Percentiles rank a stretch among this genome's conserved stretches.
phyloP scores from a whole-genome alignment of 2,113 vertebrate genomes.

The Peromyscus maniculatus region DNA sequence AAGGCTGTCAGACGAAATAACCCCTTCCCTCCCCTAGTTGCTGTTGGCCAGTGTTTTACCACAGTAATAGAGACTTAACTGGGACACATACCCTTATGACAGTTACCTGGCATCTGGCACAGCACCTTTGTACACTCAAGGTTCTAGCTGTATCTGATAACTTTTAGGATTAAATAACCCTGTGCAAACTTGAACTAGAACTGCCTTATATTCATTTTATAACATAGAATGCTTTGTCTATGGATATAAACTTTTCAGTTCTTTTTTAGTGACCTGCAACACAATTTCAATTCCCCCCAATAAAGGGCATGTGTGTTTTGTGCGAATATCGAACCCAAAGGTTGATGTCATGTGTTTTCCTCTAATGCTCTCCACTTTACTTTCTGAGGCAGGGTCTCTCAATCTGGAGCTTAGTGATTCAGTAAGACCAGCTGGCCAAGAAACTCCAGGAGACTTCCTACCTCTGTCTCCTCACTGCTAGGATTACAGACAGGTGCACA shows the following conservation, averaged over 20 bases:
- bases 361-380: not conserved
- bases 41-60: not conserved
- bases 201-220: not conserved
- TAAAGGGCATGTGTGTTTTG: not conserved
- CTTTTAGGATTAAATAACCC: not conserved
- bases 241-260: conserved; percentile 11
- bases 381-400: not conserved
- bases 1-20: not conserved
- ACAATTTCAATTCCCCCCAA: conserved; percentile 15
- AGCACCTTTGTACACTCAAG: not conserved
- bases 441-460: not conserved
- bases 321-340: not conserved
- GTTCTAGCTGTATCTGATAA: not conserved
- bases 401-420: not conserved
- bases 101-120: not conserved
- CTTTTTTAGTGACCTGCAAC: conserved; percentile 32
- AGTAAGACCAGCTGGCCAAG: not conserved
- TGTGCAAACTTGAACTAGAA: not conserved
- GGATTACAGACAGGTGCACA: not conserved
- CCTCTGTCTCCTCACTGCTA: not conserved
- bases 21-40: not conserved
- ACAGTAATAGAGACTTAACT: not conserved
- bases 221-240: not conserved
- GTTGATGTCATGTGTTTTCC: not conserved
- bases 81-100: not conserved